These are phyloP conservation scores for Andrena hattorfiana DNA, from an alignment of 2,888 invertebrate species.

Conservation along the genomic window DNA sequence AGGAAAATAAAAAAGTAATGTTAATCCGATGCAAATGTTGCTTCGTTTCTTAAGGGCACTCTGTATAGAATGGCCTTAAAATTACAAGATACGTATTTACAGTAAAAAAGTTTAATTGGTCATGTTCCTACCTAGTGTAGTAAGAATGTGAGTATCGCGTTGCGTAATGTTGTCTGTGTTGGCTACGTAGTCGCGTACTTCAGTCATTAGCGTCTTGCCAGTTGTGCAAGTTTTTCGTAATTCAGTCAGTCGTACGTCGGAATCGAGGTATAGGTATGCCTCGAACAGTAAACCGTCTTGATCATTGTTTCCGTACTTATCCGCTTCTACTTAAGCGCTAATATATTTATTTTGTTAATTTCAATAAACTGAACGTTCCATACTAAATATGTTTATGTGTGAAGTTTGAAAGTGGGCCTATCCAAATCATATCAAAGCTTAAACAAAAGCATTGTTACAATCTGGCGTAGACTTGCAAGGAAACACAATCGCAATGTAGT, in stretches of 20 bases:
- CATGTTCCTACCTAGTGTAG: conserved; percentile 82
- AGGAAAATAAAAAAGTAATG: conserved; percentile 15
- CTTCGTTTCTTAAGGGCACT: conserved; percentile 74
- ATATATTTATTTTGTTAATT: conserved; percentile 70
- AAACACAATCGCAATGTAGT: conserved; percentile 64
- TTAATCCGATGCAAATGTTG: conserved; percentile 38
- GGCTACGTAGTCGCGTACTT: conserved; percentile 80
- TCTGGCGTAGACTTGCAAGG: conserved; percentile 54
- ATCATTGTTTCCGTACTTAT: conserved; percentile 72
- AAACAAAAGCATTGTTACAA: conserved; percentile 56
- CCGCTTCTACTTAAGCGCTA: conserved; percentile 77
- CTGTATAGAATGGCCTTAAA: conserved; percentile 83
- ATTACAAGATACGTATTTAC: conserved; percentile 84
- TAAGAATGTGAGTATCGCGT: conserved; percentile 80
- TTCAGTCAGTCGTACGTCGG: conserved; percentile 79
- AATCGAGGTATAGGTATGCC: conserved; percentile 65
- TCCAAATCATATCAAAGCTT: conserved; percentile 53
- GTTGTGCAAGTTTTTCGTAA: conserved; percentile 76
- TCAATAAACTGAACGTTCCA: conserved; percentile 65
- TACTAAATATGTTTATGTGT: conserved; percentile 64
- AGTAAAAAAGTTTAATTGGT: conserved; percentile 85
- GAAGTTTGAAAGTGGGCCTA: conserved; percentile 34
- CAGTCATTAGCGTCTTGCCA: conserved; percentile 78
- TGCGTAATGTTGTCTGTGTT: conserved; percentile 81
- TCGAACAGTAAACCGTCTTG: conserved; percentile 64